A percentile compares a stretch with the other conserved stretches of the same genome.
Evolutionary conservation across 1,140 invertebrate species (phyloP).

Genomic region (Hyles euphorbiae): DNA sequence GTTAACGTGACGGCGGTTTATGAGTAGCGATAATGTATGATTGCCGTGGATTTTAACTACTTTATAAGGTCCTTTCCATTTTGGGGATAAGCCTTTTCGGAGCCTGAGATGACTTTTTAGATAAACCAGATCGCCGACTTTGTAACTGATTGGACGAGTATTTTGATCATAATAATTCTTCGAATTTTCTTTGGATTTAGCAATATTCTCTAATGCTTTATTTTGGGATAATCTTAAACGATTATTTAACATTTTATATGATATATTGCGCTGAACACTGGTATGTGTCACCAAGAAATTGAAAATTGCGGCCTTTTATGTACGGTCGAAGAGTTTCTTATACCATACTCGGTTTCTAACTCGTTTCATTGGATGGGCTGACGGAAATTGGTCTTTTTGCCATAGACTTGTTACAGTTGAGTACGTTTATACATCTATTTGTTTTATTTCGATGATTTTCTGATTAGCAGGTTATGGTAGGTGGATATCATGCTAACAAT

Average conservation of each 20-base stretch:
- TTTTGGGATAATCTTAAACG: slow-evolving; percentile 9
- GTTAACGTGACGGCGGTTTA: too few species aligned
- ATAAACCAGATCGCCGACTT: neutral
- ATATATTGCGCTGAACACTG: too few species aligned
- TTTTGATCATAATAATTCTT: slow-evolving; percentile 15
- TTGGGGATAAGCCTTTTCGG: too few species aligned
- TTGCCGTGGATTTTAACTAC: too few species aligned
- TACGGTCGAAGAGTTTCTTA: slow-evolving; percentile 24
- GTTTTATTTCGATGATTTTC: slow-evolving; percentile 11
- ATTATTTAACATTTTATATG: slow-evolving; percentile 8
- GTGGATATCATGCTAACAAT: slow-evolving; percentile 27
- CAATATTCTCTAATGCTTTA: slow-evolving; percentile 13
- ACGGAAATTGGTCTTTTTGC: slow-evolving; percentile 11
- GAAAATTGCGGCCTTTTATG: too few species aligned
- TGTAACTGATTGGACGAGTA: slow-evolving; percentile 7
- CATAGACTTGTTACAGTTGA: slow-evolving; percentile 36
- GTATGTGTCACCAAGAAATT: too few species aligned
- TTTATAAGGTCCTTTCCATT: too few species aligned
- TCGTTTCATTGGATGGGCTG: slow-evolving; percentile 21
- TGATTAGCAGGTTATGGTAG: slow-evolving; percentile 21
- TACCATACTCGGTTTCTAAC: slow-evolving; percentile 19
- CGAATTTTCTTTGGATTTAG: slow-evolving; percentile 13
- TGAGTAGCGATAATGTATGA: too few species aligned
- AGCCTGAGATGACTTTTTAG: too few species aligned
- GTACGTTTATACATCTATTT: slow-evolving; percentile 21